Evolutionary conservation across 2,888 invertebrate genomes (phyloP), one percentile per base, ranked within the genome.

Genomic region (Acrocyrtus sp.): DNA sequence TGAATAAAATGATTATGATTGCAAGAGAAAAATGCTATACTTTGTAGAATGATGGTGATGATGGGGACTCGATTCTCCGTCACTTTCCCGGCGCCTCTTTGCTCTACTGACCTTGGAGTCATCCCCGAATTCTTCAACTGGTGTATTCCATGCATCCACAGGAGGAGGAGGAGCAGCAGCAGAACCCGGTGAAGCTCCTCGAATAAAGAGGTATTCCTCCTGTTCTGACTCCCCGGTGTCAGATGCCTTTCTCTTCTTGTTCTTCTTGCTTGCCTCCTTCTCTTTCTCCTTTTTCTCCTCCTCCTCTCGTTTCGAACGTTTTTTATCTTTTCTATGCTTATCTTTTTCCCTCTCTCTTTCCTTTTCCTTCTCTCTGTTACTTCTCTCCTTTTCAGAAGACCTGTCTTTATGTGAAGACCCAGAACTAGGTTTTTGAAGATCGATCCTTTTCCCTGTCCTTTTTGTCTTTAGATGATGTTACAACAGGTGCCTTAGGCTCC

Each of bases 171-270:
- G 62, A 15, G 19, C 57, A 12, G 29, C 61, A 3, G 54, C 72
- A 12, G 58, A 60, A 4, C 65, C 62, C 3, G 93, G 91, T 61
- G 92, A 92, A 19, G 91, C 92, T 41, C 93, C 92, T 58, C 93
- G 87, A 10, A 93, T 88, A 83, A 91, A 92, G 83, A 93, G 85
- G 90, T 93, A 90, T 84, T 93, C 93, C 82, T 89, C 91, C 82
- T 93, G 92, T 83, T 93, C 91, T 83, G 89, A 86, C 74, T 89
- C 54, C 4, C 67, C 75, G 15, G 76, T 75, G 17, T 77, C 76
- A 3, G 69, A 58, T 43, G 68, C 48, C 10, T 70, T 61, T 17
- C 74, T 65, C 19, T 74, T 58, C 48, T 78, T 78, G 22, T 78
- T 78, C 24, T 74, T 75, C 27, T 60, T 69, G 12, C 60, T 70